Evolutionary conservation across 1,140 invertebrate species (phyloP), one percentile per base, ranked within the genome.

Genomic region (Neelides sp.): DNA sequence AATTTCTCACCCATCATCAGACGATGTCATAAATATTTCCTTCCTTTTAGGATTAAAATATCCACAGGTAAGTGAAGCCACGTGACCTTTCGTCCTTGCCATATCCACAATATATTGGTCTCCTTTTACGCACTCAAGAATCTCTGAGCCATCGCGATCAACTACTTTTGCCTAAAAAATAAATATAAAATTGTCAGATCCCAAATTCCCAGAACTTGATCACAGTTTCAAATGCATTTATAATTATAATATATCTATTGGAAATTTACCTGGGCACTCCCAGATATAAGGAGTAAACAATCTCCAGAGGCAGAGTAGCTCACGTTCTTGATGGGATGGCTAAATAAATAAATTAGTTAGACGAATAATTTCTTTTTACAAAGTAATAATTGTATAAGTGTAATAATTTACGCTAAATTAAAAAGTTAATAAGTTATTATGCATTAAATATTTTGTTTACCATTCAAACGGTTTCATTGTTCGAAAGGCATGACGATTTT

Each of bases 51-150:
- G 94, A 75, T 97, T 89, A 89, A 92, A 99, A 61, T 79, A 80
- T 1, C 93, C 93, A 56, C 76, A 77, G 59, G 92, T 94, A 5
- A 98, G 67, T 36, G 86, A 79, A 0, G 90, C 90, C 10, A 87
- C 85, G 65, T 99, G 96, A 0, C 96, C 96, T 71, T 96, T 95
- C 0, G 94, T 98, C 57, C 77, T 77, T 0, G 83, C 79, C 80
- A 92, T 89, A 68, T 98, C 94, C 1, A 82, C 79, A 27, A 98
- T 82, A 64, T 98, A 98, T 68, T 94, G 92, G 69, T 98, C 93
- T 3, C 93, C 86, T 69, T 96, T 94, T 0, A 91, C 82, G 61
- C 92, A 97, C 69, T 98, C 93, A 13, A 90, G 75, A 51, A 90
- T 79, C 66, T 98, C 92, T 63, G 91, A 90, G 2, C 95, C 96